A percentile compares a stretch with the other conserved stretches of the same genome.
Conservation (phyloP, 2,888 invertebrate genomes). For the Tridacna gigas region DNA sequence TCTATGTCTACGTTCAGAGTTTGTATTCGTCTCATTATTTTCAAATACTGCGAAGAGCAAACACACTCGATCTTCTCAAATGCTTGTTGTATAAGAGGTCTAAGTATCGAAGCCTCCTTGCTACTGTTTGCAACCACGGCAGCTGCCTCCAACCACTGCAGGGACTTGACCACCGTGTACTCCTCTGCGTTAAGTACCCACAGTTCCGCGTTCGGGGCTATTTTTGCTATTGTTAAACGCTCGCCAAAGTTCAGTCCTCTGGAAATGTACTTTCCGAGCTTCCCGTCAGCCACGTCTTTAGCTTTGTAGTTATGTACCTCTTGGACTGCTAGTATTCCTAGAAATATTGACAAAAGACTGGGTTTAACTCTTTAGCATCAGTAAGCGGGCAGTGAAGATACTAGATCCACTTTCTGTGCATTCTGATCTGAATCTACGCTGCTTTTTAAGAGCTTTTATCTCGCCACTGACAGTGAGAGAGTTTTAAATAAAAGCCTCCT, state of each 20-base stretch:
- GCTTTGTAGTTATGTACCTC: constrained; percentile 8
- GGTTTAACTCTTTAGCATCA: neutral
- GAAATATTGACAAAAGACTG: neutral
- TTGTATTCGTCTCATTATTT: neutral
- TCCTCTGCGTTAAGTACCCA: constrained; percentile 10
- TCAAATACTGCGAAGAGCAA: constrained; percentile 3
- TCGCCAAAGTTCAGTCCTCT: neutral
- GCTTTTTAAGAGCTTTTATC: too few species aligned
- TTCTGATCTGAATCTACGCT: too few species aligned
- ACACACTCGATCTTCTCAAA: neutral
- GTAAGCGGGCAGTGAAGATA: too few species aligned
- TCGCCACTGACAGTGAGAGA: too few species aligned
- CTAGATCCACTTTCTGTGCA: too few species aligned
- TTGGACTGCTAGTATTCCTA: constrained; percentile 19
- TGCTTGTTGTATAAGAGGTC: neutral
- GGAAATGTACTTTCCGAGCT: neutral
- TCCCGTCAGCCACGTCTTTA: constrained; percentile 5
- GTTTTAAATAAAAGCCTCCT: too few species aligned
- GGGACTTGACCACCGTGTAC: neutral
- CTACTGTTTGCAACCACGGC: neutral
- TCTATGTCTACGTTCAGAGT: neutral
- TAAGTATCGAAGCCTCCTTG: neutral
- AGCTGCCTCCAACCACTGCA: constrained; percentile 12
- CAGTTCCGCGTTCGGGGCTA: neutral
- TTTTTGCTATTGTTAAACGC: constrained; percentile 3